A percentile compares a stretch with the other conserved stretches of the same genome.
Conservation (phyloP, 2,797 vertebrate genomes). For the Cheirogaleus major region DNA sequence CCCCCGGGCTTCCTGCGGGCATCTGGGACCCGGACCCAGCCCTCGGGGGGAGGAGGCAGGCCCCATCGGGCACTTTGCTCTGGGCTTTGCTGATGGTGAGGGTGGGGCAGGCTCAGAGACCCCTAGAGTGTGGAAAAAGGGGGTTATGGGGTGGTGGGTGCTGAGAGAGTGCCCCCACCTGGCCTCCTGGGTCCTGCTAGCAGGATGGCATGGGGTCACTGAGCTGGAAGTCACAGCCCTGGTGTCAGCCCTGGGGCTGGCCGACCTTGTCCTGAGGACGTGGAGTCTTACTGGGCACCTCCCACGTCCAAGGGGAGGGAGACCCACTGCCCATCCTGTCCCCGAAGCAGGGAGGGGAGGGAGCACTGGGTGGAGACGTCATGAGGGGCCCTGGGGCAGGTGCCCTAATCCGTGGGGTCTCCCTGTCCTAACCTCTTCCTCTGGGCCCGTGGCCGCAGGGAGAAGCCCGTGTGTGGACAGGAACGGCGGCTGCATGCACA, state of each 20-base stretch:
- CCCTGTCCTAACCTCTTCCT: background rate
- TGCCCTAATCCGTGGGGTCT: rapidly evolving
- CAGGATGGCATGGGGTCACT: background rate
- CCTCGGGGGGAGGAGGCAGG: background rate
- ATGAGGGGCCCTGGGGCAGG: rapidly evolving
- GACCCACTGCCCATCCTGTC: rapidly evolving
- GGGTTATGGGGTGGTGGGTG: background rate
- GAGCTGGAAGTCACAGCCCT: background rate
- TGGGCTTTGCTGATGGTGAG: background rate
- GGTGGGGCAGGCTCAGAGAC: background rate
- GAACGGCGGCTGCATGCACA: constrained; percentile 95
- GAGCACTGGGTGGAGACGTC: background rate
- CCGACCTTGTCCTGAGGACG: background rate
- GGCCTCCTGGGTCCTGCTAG: too few species aligned
- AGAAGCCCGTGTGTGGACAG: constrained; percentile 87
- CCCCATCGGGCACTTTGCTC: background rate
- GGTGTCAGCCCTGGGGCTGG: background rate
- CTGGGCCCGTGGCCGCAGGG: constrained; percentile 81
- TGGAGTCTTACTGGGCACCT: background rate
- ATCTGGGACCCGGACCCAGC: background rate
- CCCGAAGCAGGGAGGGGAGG: background rate
- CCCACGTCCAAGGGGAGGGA: background rate
- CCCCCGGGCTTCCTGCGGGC: background rate
- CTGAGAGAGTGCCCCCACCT: background rate
- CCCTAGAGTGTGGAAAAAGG: background rate